Evolutionary conservation across 2,113 vertebrate genomes (phyloP), one percentile per base, ranked within the genome.

Genomic region (Calypte anna): DNA sequence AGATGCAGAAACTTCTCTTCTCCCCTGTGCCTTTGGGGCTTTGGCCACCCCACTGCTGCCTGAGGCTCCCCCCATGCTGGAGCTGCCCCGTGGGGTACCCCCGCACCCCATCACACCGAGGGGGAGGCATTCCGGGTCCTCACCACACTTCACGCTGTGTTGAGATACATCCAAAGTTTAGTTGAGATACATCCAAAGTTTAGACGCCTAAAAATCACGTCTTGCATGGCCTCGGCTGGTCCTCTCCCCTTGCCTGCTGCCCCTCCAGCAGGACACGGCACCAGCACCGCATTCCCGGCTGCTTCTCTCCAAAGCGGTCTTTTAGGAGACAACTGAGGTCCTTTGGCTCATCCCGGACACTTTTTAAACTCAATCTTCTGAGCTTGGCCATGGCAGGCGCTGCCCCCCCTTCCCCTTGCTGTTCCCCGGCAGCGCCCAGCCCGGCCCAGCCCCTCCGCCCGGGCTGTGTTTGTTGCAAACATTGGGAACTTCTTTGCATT

Each of bases 191-290:
- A 5, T 13, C 15, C 10, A 3, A 54, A 55, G 44, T 53, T 57
- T 0, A 28, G 57, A 21, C 14, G 28, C 10, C 18, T 58, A 4
- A 36, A 59, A 54, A 12, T 2, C 1, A 27, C 4, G 0, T 33
- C 27, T 38, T 67, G n/a, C 16, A 0, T 5, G n/a, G n/a, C 25
- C 2, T 2, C 19, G 12, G 82, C 1, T 5, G 5, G 24, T 8
- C 2, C 2, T 8, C 6, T 25, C 6, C 38, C 25, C 9, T 9
- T 38, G 74, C 85, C 53, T 5, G 11, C 6, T n/a, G 25, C n/a
- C 28, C 25, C 62, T 36, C 43, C 12, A 20, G 1, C 1, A 25
- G 57, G 25, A 9, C 51, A 3, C 7, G 18, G 2, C 6, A 7
- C 25, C 12, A 10, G 59, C 30, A 3, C 43, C 36, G 69, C 66